Evolutionary conservation across 2,888 invertebrate genomes (phyloP).

Genomic region (Drosophila neonasuta): DNA sequence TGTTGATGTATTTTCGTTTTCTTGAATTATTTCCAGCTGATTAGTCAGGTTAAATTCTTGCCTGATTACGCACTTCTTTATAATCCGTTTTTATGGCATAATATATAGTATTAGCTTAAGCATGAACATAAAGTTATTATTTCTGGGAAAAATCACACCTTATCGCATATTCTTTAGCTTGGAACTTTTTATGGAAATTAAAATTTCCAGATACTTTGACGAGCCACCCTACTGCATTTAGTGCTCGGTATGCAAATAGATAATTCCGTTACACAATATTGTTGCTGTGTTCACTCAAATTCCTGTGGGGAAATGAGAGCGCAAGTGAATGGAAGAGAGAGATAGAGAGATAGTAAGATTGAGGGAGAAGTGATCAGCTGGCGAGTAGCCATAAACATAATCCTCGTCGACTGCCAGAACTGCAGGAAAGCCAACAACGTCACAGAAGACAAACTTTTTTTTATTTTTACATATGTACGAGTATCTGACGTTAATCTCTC

Average conservation of each 20-base stretch:
- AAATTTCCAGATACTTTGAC: neutral
- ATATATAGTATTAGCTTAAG: conserved; percentile 5
- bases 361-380: conserved; percentile 41
- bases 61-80: neutral
- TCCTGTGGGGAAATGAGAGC: neutral
- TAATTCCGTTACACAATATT: conserved; percentile 28
- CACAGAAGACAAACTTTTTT: conserved; percentile 36
- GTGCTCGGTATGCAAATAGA: conserved; percentile 5
- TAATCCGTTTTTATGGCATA: conserved; percentile 9
- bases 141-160: conserved; percentile 1
- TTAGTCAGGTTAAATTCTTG: conserved; percentile 3
- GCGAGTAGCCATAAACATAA: conserved; percentile 61
- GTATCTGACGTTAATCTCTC: conserved; percentile 68
- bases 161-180: neutral
- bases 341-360: neutral
- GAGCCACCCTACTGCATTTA: conserved; percentile 2
- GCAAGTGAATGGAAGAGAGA: neutral
- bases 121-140: conserved; percentile 1
- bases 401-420: conserved; percentile 47
- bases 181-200: neutral
- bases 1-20: neutral
- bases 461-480: conserved; percentile 14
- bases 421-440: conserved; percentile 42
- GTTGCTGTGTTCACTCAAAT: conserved; percentile 16
- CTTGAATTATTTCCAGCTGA: neutral